Evolutionary conservation across 2,113 vertebrate genomes (phyloP), one percentile per base, ranked within the genome.

Genomic region (Atrichornis clamosus): DNA sequence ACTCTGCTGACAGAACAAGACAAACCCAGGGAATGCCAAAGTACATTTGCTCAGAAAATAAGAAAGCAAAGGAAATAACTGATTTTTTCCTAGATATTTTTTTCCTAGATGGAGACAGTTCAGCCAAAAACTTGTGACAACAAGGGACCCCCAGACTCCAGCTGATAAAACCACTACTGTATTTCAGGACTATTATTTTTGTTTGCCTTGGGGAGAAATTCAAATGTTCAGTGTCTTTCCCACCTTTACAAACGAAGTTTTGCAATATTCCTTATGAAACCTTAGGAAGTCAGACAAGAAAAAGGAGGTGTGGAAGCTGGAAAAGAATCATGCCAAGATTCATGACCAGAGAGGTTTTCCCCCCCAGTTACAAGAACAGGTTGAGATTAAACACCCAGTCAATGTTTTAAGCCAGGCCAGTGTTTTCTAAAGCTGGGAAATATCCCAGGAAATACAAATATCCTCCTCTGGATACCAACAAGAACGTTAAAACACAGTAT

Each of bases 121-220:
- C 64, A 69, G 35, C 46, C 68, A 63, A 53, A 89, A 70, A 9
- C 6, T 47, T 62, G 26, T 15, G 21, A 72, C 20, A 94, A 68
- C 49, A 67, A 44, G 33, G 15, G 39, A 19, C 20, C 32, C 30
- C 27, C 13, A 32, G 53, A 59, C 33, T 80, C 81, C 77, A 84
- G 0, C 7, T 30, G 23, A 59, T n/a, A 46, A 73, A 58, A 63
- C 16, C 1, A 11, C 17, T 11, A 19, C 11, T 8, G 3, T 5
- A 22, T 30, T 27, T 35, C 44, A 68, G 37, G 39, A 59, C 30
- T 2, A 8, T 9, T 6, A 27, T 11, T 67, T 70, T 14, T 85
- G 16, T 72, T 68, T 55, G 30, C 30, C 33, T 42, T 10, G 17
- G 41, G 46, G 12, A 69, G 10, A 69, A 89, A 83, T 44, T 49